phyloP scores from a whole-genome alignment of 2,113 vertebrate species.

The Dissostichus mawsoni region DNA sequence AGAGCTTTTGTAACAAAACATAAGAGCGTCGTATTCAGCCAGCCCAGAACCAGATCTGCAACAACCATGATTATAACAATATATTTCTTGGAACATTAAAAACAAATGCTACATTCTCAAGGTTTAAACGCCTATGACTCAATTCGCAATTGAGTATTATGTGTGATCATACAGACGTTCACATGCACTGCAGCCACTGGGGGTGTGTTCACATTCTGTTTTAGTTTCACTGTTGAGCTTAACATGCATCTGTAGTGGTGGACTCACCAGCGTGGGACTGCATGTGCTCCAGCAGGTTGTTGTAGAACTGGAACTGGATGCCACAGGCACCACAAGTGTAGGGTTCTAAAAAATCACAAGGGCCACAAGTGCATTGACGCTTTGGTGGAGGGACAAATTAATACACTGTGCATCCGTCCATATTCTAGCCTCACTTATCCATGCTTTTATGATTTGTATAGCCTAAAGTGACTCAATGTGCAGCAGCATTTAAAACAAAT shows the following conservation, averaged over 20 bases:
- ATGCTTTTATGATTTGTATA: background rate
- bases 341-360: constrained; percentile 92
- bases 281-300: constrained; percentile 99
- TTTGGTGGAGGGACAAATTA: constrained; percentile 57
- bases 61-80: constrained; percentile 52
- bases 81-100: constrained; percentile 13
- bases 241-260: constrained; percentile 68
- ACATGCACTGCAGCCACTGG: constrained; percentile 60
- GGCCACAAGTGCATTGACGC: constrained; percentile 77
- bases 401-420: constrained; percentile 47
- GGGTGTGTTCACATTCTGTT: constrained; percentile 35
- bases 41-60: constrained; percentile 75
- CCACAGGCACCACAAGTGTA: constrained; percentile 99
- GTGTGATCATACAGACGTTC: constrained; percentile 25
- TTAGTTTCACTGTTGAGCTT: constrained; percentile 43
- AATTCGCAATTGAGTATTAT: constrained; percentile 12
- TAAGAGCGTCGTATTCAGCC: constrained; percentile 22
- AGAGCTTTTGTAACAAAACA: background rate
- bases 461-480: constrained; percentile 7
- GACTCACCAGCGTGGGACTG: constrained; percentile 98
- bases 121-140: background rate
- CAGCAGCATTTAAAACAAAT: background rate
- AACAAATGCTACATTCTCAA: background rate
- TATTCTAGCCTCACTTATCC: constrained; percentile 3
- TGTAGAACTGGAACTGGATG: constrained; percentile 99